These are phyloP conservation scores for Xenus cinereus DNA, from an alignment of 2,113 vertebrate genomes.

Conservation along the genomic window DNA sequence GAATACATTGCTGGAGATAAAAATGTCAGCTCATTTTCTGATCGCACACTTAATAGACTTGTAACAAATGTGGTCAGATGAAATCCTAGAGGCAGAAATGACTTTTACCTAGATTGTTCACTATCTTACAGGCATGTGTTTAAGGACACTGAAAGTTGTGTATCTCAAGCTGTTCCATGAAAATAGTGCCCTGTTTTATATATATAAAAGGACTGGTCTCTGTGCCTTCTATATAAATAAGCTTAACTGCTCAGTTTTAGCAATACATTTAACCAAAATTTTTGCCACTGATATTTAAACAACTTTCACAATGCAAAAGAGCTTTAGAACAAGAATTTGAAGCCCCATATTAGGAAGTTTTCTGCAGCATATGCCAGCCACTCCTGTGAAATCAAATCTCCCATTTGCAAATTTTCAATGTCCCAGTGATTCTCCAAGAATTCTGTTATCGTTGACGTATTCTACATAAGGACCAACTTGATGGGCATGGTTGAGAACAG, in stretches of 20 bases:
- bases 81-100: neutral
- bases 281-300: neutral
- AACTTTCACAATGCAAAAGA: neutral
- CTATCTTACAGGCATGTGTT: neutral
- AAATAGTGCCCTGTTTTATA: neutral
- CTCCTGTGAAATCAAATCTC: neutral
- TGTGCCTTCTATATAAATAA: neutral
- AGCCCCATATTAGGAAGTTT: neutral
- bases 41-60: neutral
- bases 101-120: neutral
- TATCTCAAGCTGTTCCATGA: neutral
- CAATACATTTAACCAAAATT: neutral
- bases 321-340: neutral
- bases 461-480: neutral
- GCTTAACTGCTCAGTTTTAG: rapidly evolving
- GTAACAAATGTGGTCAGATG: neutral
- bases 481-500: neutral
- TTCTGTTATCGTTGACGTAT: neutral
- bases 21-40: neutral
- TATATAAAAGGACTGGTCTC: neutral
- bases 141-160: neutral
- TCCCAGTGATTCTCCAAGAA: neutral
- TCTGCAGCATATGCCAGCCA: neutral
- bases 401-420: neutral
- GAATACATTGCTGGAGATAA: neutral